Evolutionary conservation across 2,888 invertebrate species (phyloP), one percentile per base, ranked within the genome.

Genomic region (Caenorhabditis japonica): DNA sequence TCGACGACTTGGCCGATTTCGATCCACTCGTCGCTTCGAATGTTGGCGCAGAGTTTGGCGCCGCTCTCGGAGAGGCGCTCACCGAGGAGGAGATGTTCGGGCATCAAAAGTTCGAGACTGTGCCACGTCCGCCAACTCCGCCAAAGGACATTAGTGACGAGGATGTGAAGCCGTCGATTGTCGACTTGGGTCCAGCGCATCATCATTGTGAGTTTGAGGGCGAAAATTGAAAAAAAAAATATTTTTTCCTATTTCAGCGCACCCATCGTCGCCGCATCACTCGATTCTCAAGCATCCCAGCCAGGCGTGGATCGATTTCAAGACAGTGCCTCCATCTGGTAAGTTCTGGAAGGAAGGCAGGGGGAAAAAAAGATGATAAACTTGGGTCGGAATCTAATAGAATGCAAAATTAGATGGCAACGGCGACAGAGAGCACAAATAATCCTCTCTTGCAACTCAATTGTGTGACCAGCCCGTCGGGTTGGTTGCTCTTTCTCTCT

Each of bases 61-160:
- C 46, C 13, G 66, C 64, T 3, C 33, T 60, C 19, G 62, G 59
- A 21, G 62, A 58, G 15, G 59, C 66, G 13, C 46, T 70, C 27
- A 47, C 49, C 8, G 66, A 66, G 39, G 64, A 73, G 12, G 59
- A 68, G 43, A 59, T 68, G 17, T 75, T 52, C 55, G 79, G 81
- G 25, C 66, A 66, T 51, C 66, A 66, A 44, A 78, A 78, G 25
- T 80, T 82, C 59, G 81, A 79, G 49, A 78, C 75, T 1, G 77
- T 75, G 19, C 79, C 84, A 41, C 80, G 84, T 44, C 83, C 84
- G 25, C 84, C 84, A n/a, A 84, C 84, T 23, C 84, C 84, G 5
- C 84, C 84, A 8, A 77, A 83, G 73, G 83, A 84, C 17, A 64
- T 84, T 39, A 75, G 71, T 52, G 84, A 84, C 36, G 83, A 82